A percentile compares a stretch with the other conserved stretches of the same genome.
Conservation (phyloP, 2,888 invertebrate species). For the Macaria liturata region DNA sequence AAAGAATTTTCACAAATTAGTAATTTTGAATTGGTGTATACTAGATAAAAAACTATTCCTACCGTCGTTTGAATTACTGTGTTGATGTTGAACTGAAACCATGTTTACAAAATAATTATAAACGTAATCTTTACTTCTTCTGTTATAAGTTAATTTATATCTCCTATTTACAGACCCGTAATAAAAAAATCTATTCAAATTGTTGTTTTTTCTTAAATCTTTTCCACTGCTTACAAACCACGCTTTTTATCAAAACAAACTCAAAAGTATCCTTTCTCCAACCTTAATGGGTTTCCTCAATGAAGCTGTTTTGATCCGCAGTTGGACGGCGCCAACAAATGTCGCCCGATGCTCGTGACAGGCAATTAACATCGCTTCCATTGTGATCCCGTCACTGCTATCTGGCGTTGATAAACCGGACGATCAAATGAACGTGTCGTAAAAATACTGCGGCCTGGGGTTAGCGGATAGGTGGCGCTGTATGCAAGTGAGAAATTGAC, state of each 20-base stretch:
- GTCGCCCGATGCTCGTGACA: slow-evolving; percentile 46
- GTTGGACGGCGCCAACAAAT: slow-evolving; percentile 28
- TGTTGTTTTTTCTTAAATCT: no score
- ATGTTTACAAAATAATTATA: no score
- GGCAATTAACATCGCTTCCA: slow-evolving; percentile 52
- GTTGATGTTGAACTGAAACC: no score
- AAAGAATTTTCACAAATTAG: no score
- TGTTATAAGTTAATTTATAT: no score
- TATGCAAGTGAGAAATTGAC: slow-evolving; percentile 24
- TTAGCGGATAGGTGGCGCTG: slow-evolving; percentile 16
- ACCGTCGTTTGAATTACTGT: no score
- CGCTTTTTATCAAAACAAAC: not conserved
- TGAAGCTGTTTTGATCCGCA: slow-evolving; percentile 22
- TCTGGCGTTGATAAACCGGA: slow-evolving; percentile 38
- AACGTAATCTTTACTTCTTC: no score
- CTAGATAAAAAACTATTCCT: no score
- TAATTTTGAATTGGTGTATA: no score
- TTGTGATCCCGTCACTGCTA: slow-evolving; percentile 40
- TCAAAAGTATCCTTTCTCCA: slow-evolving; percentile 4
- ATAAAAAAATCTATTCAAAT: no score
- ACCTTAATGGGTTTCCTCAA: slow-evolving; percentile 19
- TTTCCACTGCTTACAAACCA: no score
- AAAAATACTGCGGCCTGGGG: slow-evolving; percentile 22
- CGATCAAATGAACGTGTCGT: slow-evolving; percentile 30
- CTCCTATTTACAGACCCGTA: no score